Percentiles rank a stretch among this genome's conserved stretches.
These are phyloP conservation scores for Condylura cristata DNA, from an alignment of 2,113 vertebrate genomes.

Conservation along the genomic window DNA sequence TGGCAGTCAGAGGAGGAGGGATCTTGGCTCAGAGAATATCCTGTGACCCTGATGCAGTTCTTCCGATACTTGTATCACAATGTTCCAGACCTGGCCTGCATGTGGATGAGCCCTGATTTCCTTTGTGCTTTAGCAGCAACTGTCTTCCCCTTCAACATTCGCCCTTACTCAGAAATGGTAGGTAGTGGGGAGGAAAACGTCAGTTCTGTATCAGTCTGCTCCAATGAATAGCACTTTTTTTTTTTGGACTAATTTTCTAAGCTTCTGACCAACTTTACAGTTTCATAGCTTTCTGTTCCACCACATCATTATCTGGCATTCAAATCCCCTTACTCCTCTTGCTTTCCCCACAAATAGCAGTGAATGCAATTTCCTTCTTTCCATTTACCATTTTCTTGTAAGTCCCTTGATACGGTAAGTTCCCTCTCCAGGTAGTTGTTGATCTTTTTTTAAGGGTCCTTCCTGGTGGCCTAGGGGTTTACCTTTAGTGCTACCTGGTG, in stretches of 20 bases:
- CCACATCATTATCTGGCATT: neutral
- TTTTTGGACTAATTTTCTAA: neutral
- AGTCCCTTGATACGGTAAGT: neutral
- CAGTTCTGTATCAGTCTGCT: neutral
- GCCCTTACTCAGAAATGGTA: slow-evolving; percentile 99
- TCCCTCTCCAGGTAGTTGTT: neutral
- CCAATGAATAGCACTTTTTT: neutral
- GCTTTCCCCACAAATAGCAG: neutral
- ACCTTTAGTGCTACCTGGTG: too few species aligned
- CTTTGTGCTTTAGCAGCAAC: slow-evolving; percentile 95
- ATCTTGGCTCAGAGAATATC: slow-evolving; percentile 98
- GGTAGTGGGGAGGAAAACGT: slow-evolving; percentile 19
- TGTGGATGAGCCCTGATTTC: slow-evolving; percentile 98
- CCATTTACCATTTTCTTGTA: neutral
- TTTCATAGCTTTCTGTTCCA: neutral
- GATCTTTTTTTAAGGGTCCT: neutral
- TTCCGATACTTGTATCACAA: slow-evolving; percentile 99
- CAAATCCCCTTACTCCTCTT: neutral
- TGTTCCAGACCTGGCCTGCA: slow-evolving; percentile 92
- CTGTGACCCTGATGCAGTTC: slow-evolving; percentile 99
- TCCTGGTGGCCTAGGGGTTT: too few species aligned
- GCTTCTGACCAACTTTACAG: neutral
- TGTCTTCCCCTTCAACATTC: slow-evolving; percentile 98
- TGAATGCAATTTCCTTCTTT: neutral
- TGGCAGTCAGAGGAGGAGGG: slow-evolving; percentile 99